These are phyloP conservation scores for Pterobdella sp. DNA, from an alignment of 2,888 invertebrate species.

Conservation along the genomic window DNA sequence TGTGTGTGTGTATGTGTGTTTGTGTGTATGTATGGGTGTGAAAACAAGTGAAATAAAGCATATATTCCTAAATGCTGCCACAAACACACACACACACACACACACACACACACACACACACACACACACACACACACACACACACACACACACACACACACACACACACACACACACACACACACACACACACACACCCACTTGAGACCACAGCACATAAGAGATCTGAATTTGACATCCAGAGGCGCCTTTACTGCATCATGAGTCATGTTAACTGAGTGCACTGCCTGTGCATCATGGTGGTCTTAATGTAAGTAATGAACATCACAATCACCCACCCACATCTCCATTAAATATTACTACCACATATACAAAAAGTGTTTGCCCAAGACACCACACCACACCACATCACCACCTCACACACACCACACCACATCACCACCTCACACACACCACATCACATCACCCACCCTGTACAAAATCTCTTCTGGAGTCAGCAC, in stretches of 20 bases:
- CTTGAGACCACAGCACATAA: conserved; percentile 89
- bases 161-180: conserved; percentile 12
- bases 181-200: conserved; percentile 42
- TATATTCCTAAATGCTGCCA: not conserved
- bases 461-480: conserved; percentile 56
- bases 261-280: conserved; percentile 88
- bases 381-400: too few relatives aligned
- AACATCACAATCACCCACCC: too few relatives aligned
- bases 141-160: conserved; percentile 6
- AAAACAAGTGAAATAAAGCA: too few relatives aligned
- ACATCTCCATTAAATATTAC: too few relatives aligned
- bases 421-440: not conserved
- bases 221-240: conserved; percentile 92
- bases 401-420: not conserved
- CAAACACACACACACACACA: not conserved
- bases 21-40: too few relatives aligned
- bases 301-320: too few relatives aligned
- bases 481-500: conserved; percentile 92
- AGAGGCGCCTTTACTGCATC: conserved; percentile 93
- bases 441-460: not conserved
- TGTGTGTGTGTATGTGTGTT: too few relatives aligned
- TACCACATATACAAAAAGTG: too few relatives aligned
- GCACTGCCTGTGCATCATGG: conserved; percentile 87
- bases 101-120: not conserved
- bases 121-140: conserved; percentile 2